phyloP scores from a whole-genome alignment of 2,888 invertebrate species.

The Augiades crinisus region DNA sequence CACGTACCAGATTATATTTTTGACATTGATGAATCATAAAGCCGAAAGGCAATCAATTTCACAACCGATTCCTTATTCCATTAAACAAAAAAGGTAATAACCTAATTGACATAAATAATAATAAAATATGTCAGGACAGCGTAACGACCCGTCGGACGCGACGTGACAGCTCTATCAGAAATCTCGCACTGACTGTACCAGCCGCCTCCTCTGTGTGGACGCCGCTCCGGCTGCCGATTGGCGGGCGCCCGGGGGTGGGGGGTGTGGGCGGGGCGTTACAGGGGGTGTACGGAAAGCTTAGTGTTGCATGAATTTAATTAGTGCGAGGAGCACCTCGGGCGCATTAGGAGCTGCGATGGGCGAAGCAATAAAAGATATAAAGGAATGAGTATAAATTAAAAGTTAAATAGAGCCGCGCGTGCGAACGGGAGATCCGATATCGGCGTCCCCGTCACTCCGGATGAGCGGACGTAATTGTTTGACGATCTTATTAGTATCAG shows the following conservation, averaged over 20 bases:
- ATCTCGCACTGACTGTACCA: slow-evolving; percentile 67
- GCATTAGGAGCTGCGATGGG: slow-evolving; percentile 81
- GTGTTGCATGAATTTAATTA: slow-evolving; percentile 82
- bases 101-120: slow-evolving; percentile 82
- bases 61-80: slow-evolving; percentile 79
- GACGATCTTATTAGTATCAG: slow-evolving; percentile 82
- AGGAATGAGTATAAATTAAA: slow-evolving; percentile 82
- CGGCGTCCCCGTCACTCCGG: slow-evolving; percentile 46
- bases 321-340: slow-evolving; percentile 79
- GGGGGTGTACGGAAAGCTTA: slow-evolving; percentile 66
- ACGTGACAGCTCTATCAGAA: slow-evolving; percentile 78
- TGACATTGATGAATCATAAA: slow-evolving; percentile 80
- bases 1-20: slow-evolving; percentile 74
- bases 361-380: slow-evolving; percentile 82
- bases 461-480: slow-evolving; percentile 77
- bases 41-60: slow-evolving; percentile 79
- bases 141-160: slow-evolving; percentile 76
- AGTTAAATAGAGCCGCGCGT: slow-evolving; percentile 74
- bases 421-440: slow-evolving; percentile 46
- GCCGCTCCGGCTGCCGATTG: slow-evolving; percentile 49
- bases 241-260: slow-evolving; percentile 42
- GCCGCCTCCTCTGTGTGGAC: slow-evolving; percentile 42
- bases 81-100: slow-evolving; percentile 80
- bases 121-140: slow-evolving; percentile 79
- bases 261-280: slow-evolving; percentile 43